phyloP scores from a whole-genome alignment of 2,888 invertebrate species.

The Acronicta psi region DNA sequence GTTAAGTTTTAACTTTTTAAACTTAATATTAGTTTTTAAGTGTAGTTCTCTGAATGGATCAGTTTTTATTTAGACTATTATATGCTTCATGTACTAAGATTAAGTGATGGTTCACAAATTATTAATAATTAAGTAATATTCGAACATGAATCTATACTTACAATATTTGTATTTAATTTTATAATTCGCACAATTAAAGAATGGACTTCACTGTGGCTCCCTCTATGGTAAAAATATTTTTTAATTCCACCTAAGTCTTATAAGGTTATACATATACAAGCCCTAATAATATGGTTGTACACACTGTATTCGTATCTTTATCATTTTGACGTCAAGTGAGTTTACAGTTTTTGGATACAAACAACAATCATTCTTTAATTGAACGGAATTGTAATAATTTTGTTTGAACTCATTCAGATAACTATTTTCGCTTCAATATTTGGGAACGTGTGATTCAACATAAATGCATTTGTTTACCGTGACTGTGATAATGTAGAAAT shows the following conservation, averaged over 20 bases:
- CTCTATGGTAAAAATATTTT: background rate
- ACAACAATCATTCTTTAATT: slow-evolving; percentile 2
- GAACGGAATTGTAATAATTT: background rate
- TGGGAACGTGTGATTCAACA: slow-evolving; percentile 54
- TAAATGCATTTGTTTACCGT: slow-evolving; percentile 82
- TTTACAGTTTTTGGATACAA: too few relatives aligned
- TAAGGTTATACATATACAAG: too few relatives aligned
- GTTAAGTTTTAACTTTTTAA: slow-evolving; percentile 48
- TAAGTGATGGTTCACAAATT: slow-evolving; percentile 25
- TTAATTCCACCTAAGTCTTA: background rate
- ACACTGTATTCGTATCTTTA: too few relatives aligned
- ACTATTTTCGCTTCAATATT: slow-evolving; percentile 30
- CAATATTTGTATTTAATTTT: slow-evolving; percentile 8
- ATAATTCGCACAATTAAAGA: slow-evolving; percentile 10
- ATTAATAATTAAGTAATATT: too few relatives aligned
- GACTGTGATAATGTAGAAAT: slow-evolving; percentile 85
- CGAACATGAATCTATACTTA: too few relatives aligned
- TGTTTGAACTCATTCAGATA: background rate
- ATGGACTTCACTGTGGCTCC: slow-evolving; percentile 4
- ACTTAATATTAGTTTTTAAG: slow-evolving; percentile 45
- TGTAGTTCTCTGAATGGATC: slow-evolving; percentile 34
- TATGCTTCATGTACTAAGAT: slow-evolving; percentile 31
- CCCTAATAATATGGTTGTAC: too few relatives aligned
- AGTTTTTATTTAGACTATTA: slow-evolving; percentile 34
- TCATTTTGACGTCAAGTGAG: too few relatives aligned